Evolutionary conservation across 1,140 invertebrate genomes (phyloP).

Genomic region (Semibalanus balanoides): DNA sequence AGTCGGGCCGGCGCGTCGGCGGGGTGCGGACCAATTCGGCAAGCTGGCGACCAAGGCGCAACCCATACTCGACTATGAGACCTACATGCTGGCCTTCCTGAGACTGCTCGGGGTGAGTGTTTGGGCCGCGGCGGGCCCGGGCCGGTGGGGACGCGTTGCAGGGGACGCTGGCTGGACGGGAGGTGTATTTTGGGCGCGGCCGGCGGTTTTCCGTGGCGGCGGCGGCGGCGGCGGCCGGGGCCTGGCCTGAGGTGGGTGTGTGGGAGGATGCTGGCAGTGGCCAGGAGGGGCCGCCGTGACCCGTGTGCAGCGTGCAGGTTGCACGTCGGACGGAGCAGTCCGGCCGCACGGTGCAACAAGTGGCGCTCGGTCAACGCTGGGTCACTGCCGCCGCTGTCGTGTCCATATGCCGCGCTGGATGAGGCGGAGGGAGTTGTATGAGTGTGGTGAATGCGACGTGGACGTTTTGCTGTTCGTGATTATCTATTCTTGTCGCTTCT

Average conservation of each 20-base stretch:
- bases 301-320: neutral
- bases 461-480: too few species aligned
- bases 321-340: neutral
- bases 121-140: too few species aligned
- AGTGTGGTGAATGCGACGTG: too few species aligned
- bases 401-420: too few species aligned
- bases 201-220: neutral
- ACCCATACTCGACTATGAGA: neutral
- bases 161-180: neutral
- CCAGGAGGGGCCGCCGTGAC: neutral
- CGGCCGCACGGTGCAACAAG: neutral
- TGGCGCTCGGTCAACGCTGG: neutral
- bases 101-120: neutral
- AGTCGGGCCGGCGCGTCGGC: neutral
- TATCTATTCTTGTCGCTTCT: too few species aligned
- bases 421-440: too few species aligned
- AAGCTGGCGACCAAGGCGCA: neutral
- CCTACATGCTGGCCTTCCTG: slow-evolving; percentile 1
- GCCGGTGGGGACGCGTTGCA: too few species aligned
- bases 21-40: neutral
- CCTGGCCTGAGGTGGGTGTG: neutral
- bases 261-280: neutral
- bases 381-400: too few species aligned
- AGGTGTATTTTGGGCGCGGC: neutral
- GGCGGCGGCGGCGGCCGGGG: too few species aligned